Evolutionary conservation across 2,113 vertebrate genomes (phyloP), one percentile per base, ranked within the genome.

Genomic region (Lathamus discolor): DNA sequence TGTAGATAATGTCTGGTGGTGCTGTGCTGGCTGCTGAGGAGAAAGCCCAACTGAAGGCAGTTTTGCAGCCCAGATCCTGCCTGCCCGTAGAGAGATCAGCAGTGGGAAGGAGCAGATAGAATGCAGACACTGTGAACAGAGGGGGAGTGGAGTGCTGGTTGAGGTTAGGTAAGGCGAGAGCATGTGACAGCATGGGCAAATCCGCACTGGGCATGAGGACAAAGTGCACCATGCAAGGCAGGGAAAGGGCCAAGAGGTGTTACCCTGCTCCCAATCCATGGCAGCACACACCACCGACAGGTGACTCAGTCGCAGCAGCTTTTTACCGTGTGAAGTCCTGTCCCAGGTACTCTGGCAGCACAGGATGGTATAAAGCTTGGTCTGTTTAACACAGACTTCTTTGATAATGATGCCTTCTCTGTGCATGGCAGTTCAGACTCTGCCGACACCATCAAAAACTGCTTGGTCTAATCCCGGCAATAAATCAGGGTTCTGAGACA

Each of bases 161-260:
- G 85, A 66, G 61, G 48, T 66, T 66, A 82, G 59, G 67, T 54
- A 43, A 68, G 76, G 59, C 4, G 1, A 70, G 17, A 81, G 29
- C 74, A 44, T 1, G 25, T 49, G 75, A 54, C 7, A 9, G 52
- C 43, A 8, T 2, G 3, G 55, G 22, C 7, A 0, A 74, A 75
- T 81, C 68, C 3, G 0, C 4, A 1, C 39, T 41, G 57, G 15
- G 33, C 5, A 1, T 2, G 1, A 14, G 75, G 83, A 82, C n/a
- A 77, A 76, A 86, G 59, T 67, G 68, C 28, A 3, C 27, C 0
- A 0, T 39, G 62, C 35, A 4, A 76, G 63, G 46, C 10, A 11
- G 64, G 63, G 80, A 0, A 19, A 24, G 77, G 66, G 74, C 74
- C 74, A 43, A 43, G 93, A 90, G 70, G 25, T 68, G 75, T 55